Evolutionary conservation across 1,140 invertebrate genomes (phyloP), one percentile per base, ranked within the genome.

Genomic region (Pogonognathellus flavescens): DNA sequence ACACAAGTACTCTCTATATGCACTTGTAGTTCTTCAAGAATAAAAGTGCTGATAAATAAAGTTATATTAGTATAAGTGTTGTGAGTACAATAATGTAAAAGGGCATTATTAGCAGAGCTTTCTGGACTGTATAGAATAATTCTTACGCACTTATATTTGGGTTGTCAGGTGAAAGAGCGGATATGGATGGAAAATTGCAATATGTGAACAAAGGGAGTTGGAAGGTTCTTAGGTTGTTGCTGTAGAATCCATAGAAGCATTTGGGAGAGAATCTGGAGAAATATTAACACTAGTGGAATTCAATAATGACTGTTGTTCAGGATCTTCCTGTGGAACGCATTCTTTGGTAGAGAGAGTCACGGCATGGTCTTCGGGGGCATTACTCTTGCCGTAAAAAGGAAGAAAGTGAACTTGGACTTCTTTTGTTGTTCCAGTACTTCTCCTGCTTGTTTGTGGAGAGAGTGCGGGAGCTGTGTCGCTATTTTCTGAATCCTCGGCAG

Each of bases 251-350:
- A n/a, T n/a, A n/a, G n/a, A 72, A 49, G 31, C 66, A 72, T 25
- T 72, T 13, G 66, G 49, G 31, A n/a, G 16, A 9, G 41, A n/a
- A 18, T 22, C 25, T 16, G 20, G 22, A 2, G 70, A n/a, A 76
- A 31, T 49, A 31, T 16, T 18, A 31, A 25, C 70, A 76, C 70
- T 76, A 8, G 70, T 76, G 70, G 70, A 76, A 76, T 76, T 25
- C n/a, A 76, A 76, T 76, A 76, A 76, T 49, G 70, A 14, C 70
- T 76, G 25, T 76, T 76, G 70, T 76, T 76, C 70, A 76, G 41
- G 70, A 49, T 76, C 70, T 76, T 76, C 70, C 41, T 50, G 70
- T 76, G 70, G 70, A 76, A 76, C 70, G 70, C 41, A 49, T 50
- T 76, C 70, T 76, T 50, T 76, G 25, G 70, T n/a, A 50, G 14